phyloP scores from a whole-genome alignment of 2,113 vertebrate genomes.

The Oryzias curvinotus region DNA sequence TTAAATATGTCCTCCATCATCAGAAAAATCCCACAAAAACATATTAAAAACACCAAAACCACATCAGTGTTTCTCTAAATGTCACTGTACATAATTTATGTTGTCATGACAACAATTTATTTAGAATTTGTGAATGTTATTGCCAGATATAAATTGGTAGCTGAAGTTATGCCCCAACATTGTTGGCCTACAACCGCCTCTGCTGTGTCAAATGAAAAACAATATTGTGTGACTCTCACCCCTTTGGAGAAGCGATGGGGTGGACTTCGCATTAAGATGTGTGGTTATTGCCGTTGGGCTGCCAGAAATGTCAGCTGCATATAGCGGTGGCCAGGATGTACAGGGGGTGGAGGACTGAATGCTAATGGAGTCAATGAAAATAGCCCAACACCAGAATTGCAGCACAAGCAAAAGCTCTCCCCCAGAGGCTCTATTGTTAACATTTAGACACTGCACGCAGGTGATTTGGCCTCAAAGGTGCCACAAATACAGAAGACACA shows the following conservation, averaged over 20 bases:
- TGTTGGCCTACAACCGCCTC: not conserved
- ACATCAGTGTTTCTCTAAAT: constrained; percentile 37
- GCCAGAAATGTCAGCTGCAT: constrained; percentile 62
- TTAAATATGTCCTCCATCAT: too few species aligned
- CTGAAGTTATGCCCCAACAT: too few species aligned
- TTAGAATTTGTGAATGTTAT: constrained; percentile 23
- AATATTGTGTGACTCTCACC: constrained; percentile 32
- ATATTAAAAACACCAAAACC: constrained; percentile 6
- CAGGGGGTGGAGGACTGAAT: constrained; percentile 43
- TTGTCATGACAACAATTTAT: constrained; percentile 43
- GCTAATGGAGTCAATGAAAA: constrained; percentile 41
- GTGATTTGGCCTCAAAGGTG: not conserved
- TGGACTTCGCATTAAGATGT: constrained; percentile 27
- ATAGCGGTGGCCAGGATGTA: constrained; percentile 32
- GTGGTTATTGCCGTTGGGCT: constrained; percentile 44
- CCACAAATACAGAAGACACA: constrained; percentile 7
- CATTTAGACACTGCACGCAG: not conserved
- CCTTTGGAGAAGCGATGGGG: constrained; percentile 19
- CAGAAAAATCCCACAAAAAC: too few species aligned
- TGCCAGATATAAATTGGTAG: not conserved
- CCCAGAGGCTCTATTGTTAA: constrained; percentile 7
- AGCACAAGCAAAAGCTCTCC: not conserved
- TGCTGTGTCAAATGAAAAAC: constrained; percentile 13
- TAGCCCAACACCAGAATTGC: not conserved
- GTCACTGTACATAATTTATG: constrained; percentile 35